Evolutionary conservation across 2,113 vertebrate genomes (phyloP).

Genomic region (Chroicocephalus ridibundus): DNA sequence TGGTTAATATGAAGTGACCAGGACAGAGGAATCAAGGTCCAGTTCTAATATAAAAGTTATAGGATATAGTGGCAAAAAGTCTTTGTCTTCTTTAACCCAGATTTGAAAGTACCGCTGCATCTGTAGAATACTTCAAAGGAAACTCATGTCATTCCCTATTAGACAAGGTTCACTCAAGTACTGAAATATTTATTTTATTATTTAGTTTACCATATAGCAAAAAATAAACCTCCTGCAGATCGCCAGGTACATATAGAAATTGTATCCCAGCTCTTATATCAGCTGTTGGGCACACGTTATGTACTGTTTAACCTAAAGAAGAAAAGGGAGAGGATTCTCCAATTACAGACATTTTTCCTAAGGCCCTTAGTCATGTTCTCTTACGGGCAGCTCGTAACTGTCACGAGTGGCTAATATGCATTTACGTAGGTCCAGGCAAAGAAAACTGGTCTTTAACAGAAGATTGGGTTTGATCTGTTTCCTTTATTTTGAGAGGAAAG

Average conservation of each 20-base stretch:
- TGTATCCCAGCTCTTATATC: not conserved
- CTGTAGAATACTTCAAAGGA: not conserved
- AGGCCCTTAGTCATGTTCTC: not conserved
- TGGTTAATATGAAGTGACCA: not conserved
- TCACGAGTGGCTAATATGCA: not conserved
- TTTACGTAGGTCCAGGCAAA: not conserved
- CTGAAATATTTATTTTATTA: not conserved
- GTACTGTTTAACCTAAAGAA: not conserved
- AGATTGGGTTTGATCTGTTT: not conserved
- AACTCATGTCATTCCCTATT: not conserved
- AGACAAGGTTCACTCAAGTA: not conserved
- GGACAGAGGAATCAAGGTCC: not conserved
- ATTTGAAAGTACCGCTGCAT: not conserved
- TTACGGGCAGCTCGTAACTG: not conserved
- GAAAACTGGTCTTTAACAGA: not conserved
- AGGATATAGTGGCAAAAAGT: not conserved
- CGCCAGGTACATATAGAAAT: not conserved
- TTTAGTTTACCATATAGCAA: not conserved
- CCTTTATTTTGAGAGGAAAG: not conserved
- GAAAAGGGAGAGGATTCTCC: not conserved
- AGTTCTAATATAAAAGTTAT: not conserved
- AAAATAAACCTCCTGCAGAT: not conserved
- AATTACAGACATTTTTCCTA: not conserved
- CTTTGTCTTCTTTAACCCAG: not conserved
- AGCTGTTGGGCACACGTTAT: accelerated